Conservation (phyloP, 1,140 invertebrate species). For the Hesperophylax magnus region DNA sequence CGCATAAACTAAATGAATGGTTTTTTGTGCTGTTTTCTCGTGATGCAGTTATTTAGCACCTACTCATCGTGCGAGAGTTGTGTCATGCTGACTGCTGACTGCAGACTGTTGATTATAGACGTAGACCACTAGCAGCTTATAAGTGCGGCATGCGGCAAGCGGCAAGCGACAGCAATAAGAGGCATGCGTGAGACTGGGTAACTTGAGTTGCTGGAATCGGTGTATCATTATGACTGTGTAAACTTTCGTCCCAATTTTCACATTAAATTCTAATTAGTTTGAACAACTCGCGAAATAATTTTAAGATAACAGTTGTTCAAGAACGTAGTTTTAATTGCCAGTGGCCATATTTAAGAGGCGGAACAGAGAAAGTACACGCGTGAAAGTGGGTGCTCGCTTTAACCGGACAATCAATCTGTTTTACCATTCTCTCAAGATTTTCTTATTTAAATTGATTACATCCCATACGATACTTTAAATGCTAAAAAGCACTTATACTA, state of each 20-base stretch:
- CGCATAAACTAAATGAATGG: no score
- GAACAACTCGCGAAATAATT: conserved; percentile 50
- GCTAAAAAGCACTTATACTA: no score
- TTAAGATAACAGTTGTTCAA: conserved; percentile 54
- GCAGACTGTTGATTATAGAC: no score
- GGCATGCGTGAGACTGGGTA: no score
- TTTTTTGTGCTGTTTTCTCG: no score
- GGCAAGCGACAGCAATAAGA: background rate
- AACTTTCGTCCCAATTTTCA: conserved; percentile 55
- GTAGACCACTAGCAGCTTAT: no score
- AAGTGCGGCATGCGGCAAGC: background rate
- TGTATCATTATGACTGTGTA: conserved; percentile 3
- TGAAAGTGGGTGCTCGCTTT: conserved; percentile 47
- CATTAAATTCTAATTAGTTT: conserved; percentile 50
- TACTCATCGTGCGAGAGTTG: no score
- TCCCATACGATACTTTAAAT: no score
- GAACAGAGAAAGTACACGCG: conserved; percentile 54
- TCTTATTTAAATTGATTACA: background rate
- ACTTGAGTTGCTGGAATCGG: background rate
- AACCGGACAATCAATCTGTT: conserved; percentile 3
- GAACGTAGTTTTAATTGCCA: conserved; percentile 53
- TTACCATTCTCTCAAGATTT: conserved; percentile 14
- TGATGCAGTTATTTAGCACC: no score
- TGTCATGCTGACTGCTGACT: no score
- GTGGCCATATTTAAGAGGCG: conserved; percentile 48